Evolutionary conservation across 2,888 invertebrate genomes (phyloP).

Genomic region (Hecatera dysodea): DNA sequence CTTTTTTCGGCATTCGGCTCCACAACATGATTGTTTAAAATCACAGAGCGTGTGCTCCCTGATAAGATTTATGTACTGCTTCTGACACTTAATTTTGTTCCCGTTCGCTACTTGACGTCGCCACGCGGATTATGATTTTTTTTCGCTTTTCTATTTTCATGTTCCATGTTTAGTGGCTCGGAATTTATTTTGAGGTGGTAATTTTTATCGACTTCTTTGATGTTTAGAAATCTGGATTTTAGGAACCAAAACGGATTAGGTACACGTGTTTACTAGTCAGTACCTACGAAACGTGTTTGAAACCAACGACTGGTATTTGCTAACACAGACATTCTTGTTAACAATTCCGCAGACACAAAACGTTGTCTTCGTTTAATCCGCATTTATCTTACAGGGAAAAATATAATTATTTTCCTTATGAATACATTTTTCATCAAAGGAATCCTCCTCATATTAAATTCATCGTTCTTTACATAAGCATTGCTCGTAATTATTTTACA

Average conservation of each 20-base stretch:
- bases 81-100: slow-evolving; percentile 87
- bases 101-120: slow-evolving; percentile 78
- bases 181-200: slow-evolving; percentile 33
- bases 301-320: background rate
- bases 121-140: slow-evolving; percentile 61
- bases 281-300: background rate
- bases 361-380: slow-evolving; percentile 3
- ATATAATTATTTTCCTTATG: slow-evolving; percentile 5
- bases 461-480: slow-evolving; percentile 32
- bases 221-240: slow-evolving; percentile 5
- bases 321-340: background rate
- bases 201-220: slow-evolving; percentile 30
- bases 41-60: slow-evolving; percentile 81
- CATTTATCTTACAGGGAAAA: slow-evolving; percentile 6
- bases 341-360: slow-evolving; percentile 2
- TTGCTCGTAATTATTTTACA: slow-evolving; percentile 34
- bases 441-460: slow-evolving; percentile 34
- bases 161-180: slow-evolving; percentile 56
- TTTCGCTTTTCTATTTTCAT: slow-evolving; percentile 59
- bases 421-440: slow-evolving; percentile 37
- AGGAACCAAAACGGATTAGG: background rate
- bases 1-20: slow-evolving; percentile 75
- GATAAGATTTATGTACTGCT: slow-evolving; percentile 87
- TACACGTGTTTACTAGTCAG: background rate
- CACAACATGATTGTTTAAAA: slow-evolving; percentile 85